Evolutionary conservation across 2,888 invertebrate species (phyloP).

Genomic region (Drosophila helvetica): DNA sequence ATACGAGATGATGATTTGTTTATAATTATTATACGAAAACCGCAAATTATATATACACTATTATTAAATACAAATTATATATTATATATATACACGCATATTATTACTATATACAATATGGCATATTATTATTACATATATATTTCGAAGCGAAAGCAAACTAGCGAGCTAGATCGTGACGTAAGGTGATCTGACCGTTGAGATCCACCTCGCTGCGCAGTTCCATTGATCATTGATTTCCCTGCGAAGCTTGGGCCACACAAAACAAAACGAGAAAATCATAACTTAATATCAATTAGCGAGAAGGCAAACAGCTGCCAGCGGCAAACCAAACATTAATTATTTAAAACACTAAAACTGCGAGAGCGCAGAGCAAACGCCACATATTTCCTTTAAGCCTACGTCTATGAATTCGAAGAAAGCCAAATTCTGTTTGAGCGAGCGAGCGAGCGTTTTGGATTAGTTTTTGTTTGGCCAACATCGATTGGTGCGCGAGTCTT

Average conservation of each 20-base stretch:
- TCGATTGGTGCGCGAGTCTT: constrained; percentile 41
- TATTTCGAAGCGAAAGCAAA: constrained; percentile 49
- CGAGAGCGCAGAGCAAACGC: constrained; percentile 33
- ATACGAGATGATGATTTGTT: constrained; percentile 70
- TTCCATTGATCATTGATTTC: constrained; percentile 44
- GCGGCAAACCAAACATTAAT: constrained; percentile 65
- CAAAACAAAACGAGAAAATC: constrained; percentile 16
- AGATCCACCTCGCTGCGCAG: constrained; percentile 46
- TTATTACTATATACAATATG: constrained; percentile 56
- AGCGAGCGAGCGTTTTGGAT: constrained; percentile 20
- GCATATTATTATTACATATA: constrained; percentile 35
- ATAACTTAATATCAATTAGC: constrained; percentile 72
- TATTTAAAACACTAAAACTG: constrained; percentile 40
- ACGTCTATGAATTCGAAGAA: constrained; percentile 9
- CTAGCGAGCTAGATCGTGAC: constrained; percentile 53
- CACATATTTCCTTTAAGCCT: constrained; percentile 41
- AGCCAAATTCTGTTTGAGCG: constrained; percentile 24
- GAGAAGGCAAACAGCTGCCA: constrained; percentile 68
- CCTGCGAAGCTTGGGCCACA: constrained; percentile 25
- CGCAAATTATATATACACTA: constrained; percentile 71
- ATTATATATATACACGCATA: constrained; percentile 56
- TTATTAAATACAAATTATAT: constrained; percentile 54
- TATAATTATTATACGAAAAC: constrained; percentile 64
- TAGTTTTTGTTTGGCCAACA: constrained; percentile 35
- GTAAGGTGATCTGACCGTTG: constrained; percentile 38